These are phyloP conservation scores for Ichneumon xanthorius DNA, from an alignment of 2,888 invertebrate genomes.

Conservation along the genomic window DNA sequence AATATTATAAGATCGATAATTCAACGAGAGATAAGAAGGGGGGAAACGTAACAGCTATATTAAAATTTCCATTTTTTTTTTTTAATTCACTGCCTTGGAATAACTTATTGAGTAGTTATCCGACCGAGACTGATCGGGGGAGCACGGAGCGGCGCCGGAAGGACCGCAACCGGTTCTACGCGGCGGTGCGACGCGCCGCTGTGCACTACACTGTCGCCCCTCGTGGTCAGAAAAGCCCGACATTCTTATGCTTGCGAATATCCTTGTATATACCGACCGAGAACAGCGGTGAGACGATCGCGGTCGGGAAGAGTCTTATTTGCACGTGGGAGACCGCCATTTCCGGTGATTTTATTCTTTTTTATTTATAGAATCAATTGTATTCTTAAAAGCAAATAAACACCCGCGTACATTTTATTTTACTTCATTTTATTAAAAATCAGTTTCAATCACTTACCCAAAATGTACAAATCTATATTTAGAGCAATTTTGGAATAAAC, in stretches of 20 bases:
- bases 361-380: too few species aligned
- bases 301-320: slow-evolving; percentile 21
- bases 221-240: neutral
- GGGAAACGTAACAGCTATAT: neutral
- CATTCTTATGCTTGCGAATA: too few species aligned
- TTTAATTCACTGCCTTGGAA: neutral
- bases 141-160: slow-evolving; percentile 35
- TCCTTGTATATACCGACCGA: too few species aligned
- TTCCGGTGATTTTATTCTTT: neutral
- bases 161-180: slow-evolving; percentile 54
- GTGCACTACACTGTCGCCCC: neutral
- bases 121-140: slow-evolving; percentile 16
- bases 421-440: too few species aligned
- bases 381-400: too few species aligned
- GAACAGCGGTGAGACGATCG: slow-evolving; percentile 17
- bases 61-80: neutral
- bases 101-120: neutral
- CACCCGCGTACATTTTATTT: too few species aligned
- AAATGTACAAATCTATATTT: too few species aligned
- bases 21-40: neutral
- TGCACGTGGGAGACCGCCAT: slow-evolving; percentile 36
- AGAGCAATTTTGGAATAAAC: too few species aligned
- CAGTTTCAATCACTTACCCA: too few species aligned
- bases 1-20: slow-evolving; percentile 44
- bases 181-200: slow-evolving; percentile 32